A percentile compares a stretch with the other conserved stretches of the same genome.
These are phyloP conservation scores for Mythimna loreyi DNA, from an alignment of 2,888 invertebrate genomes.

Conservation along the genomic window DNA sequence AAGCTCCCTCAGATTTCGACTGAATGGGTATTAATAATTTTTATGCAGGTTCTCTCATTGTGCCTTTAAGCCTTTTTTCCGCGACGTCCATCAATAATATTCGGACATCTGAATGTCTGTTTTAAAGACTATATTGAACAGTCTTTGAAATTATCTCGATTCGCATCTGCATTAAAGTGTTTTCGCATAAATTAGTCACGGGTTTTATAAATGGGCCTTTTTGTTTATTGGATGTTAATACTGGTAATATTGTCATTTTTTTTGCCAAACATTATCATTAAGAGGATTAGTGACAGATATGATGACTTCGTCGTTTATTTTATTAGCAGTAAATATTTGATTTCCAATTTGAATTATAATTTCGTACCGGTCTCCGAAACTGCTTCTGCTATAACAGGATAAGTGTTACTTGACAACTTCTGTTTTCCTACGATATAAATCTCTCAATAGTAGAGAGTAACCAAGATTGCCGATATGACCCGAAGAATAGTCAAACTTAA, in stretches of 20 bases:
- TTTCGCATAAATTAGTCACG: constrained; percentile 77
- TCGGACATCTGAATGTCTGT: constrained; percentile 87
- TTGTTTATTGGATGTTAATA: constrained; percentile 61
- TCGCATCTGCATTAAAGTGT: constrained; percentile 78
- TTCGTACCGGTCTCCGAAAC: neutral
- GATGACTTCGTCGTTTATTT: constrained; percentile 42
- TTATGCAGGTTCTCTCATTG: constrained; percentile 88
- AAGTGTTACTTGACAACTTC: neutral
- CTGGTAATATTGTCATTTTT: constrained; percentile 29
- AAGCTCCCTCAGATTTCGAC: constrained; percentile 66
- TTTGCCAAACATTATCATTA: constrained; percentile 39
- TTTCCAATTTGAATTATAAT: constrained; percentile 6
- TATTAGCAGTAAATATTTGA: constrained; percentile 15
- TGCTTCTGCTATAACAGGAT: neutral
- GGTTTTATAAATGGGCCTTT: constrained; percentile 68
- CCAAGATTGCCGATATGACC: too few species aligned
- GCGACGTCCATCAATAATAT: constrained; percentile 88
- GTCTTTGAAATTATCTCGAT: constrained; percentile 81
- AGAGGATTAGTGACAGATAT: constrained; percentile 33
- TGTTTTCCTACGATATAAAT: neutral
- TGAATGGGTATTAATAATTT: constrained; percentile 88
- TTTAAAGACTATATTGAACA: constrained; percentile 83
- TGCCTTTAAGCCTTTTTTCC: constrained; percentile 81
- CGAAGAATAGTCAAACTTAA: too few species aligned
- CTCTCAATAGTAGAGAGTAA: too few species aligned